Evolutionary conservation across 2,797 vertebrate species (phyloP), one percentile per base, ranked within the genome.

Genomic region (Varecia variegata): DNA sequence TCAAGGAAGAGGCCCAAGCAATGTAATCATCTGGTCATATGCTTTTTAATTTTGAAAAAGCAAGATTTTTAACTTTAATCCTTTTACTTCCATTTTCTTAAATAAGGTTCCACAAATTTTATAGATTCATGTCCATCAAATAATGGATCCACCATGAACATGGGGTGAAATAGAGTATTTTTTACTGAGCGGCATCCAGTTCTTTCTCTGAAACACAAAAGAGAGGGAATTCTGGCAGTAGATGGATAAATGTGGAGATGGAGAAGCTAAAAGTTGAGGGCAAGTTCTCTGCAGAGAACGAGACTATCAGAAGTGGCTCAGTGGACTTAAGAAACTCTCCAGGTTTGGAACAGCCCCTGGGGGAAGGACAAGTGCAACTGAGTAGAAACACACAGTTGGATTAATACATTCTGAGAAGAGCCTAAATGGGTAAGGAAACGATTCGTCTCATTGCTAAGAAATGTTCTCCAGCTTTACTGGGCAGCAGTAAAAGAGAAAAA

Each of bases 51-150:
- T 67, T 82, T 45, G 18, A 35, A 47, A 62, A 86, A 67, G 15
- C 6, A 20, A 67, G 52, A 32, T 60, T 76, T 94, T 87, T n/a
- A 93, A 77, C 40, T 70, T 70, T 56, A 84, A 80, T 83, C 12
- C 13, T 74, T 65, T 52, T 25, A 45, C 85, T 94, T 90, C 35
- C 25, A 67, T 88, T 52, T 65, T 21, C 45, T 58, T 58, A 47
- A 80, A 52, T 87, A 80, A 88, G 27, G 8, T 70, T 62, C 38
- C 45, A 40, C 27, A 74, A 7, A 73, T 43, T 82, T 71, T 81
- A 68, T 77, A 94, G 52, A 17, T 58, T 71, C 14, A 9, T 6
- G 4, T 23, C 4, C 50, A 13, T 74, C 43, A 80, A 47, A 74
- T 67, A 77, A 17, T 70, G 25, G 40, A 47, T 47, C 13, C 9